Percentiles rank a stretch among this genome's conserved stretches.
phyloP scores from a whole-genome alignment of 2,888 invertebrate genomes.

The Lasius platythorax region DNA sequence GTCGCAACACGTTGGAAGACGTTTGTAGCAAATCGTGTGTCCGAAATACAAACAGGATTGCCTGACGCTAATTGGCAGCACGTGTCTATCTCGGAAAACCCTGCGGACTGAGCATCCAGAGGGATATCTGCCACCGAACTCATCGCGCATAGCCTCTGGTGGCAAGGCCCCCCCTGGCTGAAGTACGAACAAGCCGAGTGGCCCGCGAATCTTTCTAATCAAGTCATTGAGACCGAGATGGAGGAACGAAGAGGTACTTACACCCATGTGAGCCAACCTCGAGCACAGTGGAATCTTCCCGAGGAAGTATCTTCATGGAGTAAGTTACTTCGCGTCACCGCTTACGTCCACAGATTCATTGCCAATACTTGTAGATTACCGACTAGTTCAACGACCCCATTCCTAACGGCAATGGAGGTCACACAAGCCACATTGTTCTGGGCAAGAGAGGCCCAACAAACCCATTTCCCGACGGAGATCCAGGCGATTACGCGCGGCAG shows the following conservation, averaged over 20 bases:
- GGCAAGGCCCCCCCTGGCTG: constrained; percentile 6
- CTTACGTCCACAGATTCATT: background rate
- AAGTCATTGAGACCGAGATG: no score
- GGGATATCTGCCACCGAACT: background rate
- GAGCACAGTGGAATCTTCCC: background rate
- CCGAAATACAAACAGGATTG: background rate
- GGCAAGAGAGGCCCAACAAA: background rate
- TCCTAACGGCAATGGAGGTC: no score
- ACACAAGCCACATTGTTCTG: background rate
- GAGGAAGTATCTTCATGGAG: background rate
- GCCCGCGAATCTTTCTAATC: no score
- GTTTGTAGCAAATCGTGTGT: constrained; percentile 4
- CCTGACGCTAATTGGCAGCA: background rate
- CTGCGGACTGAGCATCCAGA: constrained; percentile 19
- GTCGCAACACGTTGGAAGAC: background rate
- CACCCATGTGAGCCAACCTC: background rate
- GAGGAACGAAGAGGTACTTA: background rate
- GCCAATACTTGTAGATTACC: no score
- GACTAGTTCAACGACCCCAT: no score
- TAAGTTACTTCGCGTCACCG: background rate
- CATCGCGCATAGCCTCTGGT: background rate
- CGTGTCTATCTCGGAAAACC: background rate
- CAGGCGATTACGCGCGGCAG: background rate
- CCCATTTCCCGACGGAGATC: background rate
- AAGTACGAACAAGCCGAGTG: background rate